Evolutionary conservation across 2,797 vertebrate genomes (phyloP), one percentile per base, ranked within the genome.

Genomic region (Enteromius argenteus): DNA sequence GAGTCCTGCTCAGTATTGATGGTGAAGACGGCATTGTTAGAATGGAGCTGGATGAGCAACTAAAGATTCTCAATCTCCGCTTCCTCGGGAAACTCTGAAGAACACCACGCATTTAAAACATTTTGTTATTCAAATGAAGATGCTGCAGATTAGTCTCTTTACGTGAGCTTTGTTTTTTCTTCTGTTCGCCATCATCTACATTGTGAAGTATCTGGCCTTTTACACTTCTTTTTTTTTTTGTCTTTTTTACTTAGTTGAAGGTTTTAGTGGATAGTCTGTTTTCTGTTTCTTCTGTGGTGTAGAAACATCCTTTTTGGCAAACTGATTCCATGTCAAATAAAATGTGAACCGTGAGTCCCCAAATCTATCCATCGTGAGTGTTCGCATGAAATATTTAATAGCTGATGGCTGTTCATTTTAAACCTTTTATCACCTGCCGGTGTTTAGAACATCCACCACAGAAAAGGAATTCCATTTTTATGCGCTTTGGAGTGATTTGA

Each of bases 61-160:
- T 99, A 42, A 98, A 97, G 93, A 99, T 99, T 90, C 96, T 98
- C 86, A 98, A 99, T 92, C 94, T 99, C 74, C 94, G 97, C 84
- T 98, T 98, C 93, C 95, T 99, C 35, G 97, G 97, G 44, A 96
- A 97, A 75, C 93, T 97, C 86, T 97, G 91, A 95, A 80, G 7
- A 27, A 35, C n/a, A 17, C 44, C 79, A 71, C 37, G 67, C 75
- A 64, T 75, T 62, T 81, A 74, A 80, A 62, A 60, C 62, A 37
- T 83, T 67, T 66, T 32, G 2, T 60, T 64, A 51, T 17, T 37
- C 8, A 13, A 64, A 75, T 42, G 58, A 42, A 58, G n/a, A 39
- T 64, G 49, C 44, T 76, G 14, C 68, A 7, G 44, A 68, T 79
- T 51, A 32, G 39, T 58, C 67, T 7, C 13, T 64, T 78, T 67